Conservation (phyloP, 2,888 invertebrate genomes). For the Polietes domitor region DNA sequence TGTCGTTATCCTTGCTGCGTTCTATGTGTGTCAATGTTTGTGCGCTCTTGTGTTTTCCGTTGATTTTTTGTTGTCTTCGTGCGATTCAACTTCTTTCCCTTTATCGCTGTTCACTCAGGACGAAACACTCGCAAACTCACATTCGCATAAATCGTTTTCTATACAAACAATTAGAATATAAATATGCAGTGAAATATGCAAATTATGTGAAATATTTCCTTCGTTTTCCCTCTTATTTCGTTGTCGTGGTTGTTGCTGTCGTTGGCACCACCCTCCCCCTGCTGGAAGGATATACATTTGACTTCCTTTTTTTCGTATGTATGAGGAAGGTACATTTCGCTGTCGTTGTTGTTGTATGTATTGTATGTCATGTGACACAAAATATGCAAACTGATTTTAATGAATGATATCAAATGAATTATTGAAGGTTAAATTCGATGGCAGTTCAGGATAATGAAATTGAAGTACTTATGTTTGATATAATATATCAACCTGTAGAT, state of each 20-base stretch:
- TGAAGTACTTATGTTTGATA: not conserved
- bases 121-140: constrained; percentile 18
- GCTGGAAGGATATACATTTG: too few relatives aligned
- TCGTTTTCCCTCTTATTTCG: constrained; percentile 42
- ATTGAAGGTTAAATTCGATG: constrained; percentile 29
- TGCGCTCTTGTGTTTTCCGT: not conserved
- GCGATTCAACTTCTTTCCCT: not conserved
- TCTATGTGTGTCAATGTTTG: constrained; percentile 17
- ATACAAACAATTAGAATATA: constrained; percentile 50
- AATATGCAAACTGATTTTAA: constrained; percentile 24
- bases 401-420: constrained; percentile 27
- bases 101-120: not conserved
- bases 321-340: not conserved
- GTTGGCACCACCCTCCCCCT: not conserved
- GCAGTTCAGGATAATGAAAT: constrained; percentile 17
- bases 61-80: not conserved
- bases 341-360: constrained; percentile 30
- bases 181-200: constrained; percentile 50
- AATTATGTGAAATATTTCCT: constrained; percentile 45
- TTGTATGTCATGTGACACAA: constrained; percentile 34
- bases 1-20: not conserved
- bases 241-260: constrained; percentile 8
- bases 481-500: constrained; percentile 18
- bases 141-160: constrained; percentile 42
- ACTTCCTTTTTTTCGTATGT: not conserved